Base-by-base conservation (phyloP, 2,888 invertebrate species). In the Leptogaster cylindrica region DNA sequence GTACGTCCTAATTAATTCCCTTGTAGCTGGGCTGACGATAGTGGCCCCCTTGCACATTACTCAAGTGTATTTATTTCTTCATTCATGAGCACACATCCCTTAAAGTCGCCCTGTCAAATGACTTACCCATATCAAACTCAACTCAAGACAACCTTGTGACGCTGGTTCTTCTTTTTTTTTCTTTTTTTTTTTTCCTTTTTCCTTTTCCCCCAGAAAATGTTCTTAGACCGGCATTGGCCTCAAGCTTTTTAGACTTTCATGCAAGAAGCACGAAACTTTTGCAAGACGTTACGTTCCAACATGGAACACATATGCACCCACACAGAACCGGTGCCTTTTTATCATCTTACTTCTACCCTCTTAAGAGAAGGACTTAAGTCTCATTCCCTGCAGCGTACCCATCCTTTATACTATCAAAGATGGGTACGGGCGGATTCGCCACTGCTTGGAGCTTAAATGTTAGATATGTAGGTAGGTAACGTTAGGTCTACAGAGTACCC, bases 41-140 rank as follows among this genome's bases (percentile, higher is more conserved):
- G 55, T 55, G 23, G 55, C 36, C 52, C 52, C 33, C 52, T 28
- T 31, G 28, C 52, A 31, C 52, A 18, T 36, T 55, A 39, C 36
- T 55, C 55, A 55, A 55, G 44, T 27, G 61, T 61, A 61, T 44
- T 61, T 61, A 41, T 44, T 61, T 61, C 44, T 61, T 44, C 44
- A 61, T 61, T 41, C 61, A 44, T 61, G 55, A 55, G 55, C 36
- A 55, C 44, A 28, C 61, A 44, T 44, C 44, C 61, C 61, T 41
- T 61, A 61, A 44, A 61, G 61, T 61, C 44, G 61, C 18, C 41
- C 61, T 61, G 61, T 44, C 61, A 61, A 48, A 64, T 64, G 64
- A 48, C 48, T 64, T 64, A 64, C 64, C 64, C 64, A 48, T 64
- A 64, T 64, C 64, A 64, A 64, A 25, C 64, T 33, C 36, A 64